Conservation (phyloP, 2,113 vertebrate genomes). For the Pterocles gutturalis region DNA sequence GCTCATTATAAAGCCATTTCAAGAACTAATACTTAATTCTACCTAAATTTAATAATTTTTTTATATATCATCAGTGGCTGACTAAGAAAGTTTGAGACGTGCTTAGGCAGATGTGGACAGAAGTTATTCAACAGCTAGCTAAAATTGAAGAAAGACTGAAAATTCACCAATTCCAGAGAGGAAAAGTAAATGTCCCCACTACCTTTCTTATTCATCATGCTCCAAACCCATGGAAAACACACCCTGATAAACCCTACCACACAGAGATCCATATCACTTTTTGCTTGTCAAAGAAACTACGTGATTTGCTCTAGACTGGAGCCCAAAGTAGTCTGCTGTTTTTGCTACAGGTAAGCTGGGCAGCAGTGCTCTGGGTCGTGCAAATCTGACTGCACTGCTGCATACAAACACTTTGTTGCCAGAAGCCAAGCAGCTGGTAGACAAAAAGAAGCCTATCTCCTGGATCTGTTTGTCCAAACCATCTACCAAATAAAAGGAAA, state of each 20-base stretch:
- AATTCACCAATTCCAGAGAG: not conserved
- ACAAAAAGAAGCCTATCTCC: not conserved
- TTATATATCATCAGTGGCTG: not conserved
- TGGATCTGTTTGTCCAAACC: not conserved
- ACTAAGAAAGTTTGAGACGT: not conserved
- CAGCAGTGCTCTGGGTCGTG: not conserved
- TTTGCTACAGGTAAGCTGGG: not conserved
- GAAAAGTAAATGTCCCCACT: not conserved
- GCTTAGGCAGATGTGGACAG: not conserved
- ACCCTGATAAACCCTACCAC: not conserved
- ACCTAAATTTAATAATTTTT: not conserved
- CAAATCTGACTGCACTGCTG: not conserved
- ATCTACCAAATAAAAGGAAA: not conserved
- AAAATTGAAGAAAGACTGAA: not conserved
- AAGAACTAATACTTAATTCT: not conserved
- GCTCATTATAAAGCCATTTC: not conserved
- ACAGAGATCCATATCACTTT: not conserved
- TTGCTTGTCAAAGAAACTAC: not conserved
- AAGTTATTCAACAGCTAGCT: not conserved
- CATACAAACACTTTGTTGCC: not conserved
- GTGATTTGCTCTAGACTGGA: not conserved
- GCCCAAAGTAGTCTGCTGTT: not conserved
- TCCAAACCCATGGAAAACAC: not conserved
- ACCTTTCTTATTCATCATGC: not conserved
- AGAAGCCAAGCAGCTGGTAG: not conserved